Evolutionary conservation across 1,140 invertebrate genomes (phyloP).

Genomic region (Drosophila tropicalis): DNA sequence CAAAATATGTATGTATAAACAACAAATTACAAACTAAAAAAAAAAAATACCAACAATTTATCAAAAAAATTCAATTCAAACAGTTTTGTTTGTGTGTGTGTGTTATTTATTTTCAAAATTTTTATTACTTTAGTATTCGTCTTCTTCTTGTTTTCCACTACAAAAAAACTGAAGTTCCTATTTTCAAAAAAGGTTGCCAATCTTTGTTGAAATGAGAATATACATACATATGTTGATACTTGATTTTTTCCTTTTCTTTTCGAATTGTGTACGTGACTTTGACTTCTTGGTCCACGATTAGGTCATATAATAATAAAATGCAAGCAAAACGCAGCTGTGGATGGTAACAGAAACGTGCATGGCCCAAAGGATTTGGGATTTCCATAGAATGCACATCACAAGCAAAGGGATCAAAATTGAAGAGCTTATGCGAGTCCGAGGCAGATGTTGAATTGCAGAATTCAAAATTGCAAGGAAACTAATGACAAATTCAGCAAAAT

Average conservation of each 20-base stretch:
- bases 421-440: neutral
- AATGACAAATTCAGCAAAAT: too few relatives aligned
- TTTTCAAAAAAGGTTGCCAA: neutral
- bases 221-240: neutral
- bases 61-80: neutral
- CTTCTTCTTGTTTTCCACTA: neutral
- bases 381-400: constrained; percentile 1
- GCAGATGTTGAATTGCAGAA: neutral
- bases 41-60: neutral
- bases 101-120: constrained; percentile 4
- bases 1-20: constrained; percentile 35
- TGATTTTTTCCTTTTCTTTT: constrained; percentile 43
- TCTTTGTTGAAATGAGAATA: neutral
- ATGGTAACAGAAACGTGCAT: constrained; percentile 37
- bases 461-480: neutral
- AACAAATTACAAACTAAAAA: constrained; percentile 12
- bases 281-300: constrained; percentile 42
- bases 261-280: constrained; percentile 54
- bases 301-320: constrained; percentile 38
- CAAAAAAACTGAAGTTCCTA: neutral
- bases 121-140: neutral
- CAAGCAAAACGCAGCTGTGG: constrained; percentile 33
- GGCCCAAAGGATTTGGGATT: constrained; percentile 43
- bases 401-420: constrained; percentile 22
- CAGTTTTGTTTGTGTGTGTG: constrained; percentile 29